Base-by-base conservation (phyloP, 2,888 invertebrate genomes). In the Dioctria linearis region DNA sequence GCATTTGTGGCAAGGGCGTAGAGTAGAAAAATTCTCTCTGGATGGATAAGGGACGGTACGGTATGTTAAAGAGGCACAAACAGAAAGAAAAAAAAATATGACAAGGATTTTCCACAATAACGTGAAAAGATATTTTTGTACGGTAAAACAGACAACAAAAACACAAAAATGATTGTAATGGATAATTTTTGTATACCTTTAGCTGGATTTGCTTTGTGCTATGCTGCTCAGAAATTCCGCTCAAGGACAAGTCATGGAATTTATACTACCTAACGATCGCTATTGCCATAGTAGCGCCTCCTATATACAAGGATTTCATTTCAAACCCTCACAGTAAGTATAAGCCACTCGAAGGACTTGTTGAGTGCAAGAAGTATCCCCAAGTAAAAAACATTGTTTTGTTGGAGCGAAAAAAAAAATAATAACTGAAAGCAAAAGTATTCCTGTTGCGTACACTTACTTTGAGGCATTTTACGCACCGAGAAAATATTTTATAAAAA, bases 321-420 rank as follows among this genome's bases (percentile, higher is more conserved):
- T 67, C 67, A 25, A 25, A 25, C 25, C 25, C 25, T 25, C 25
- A 25, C 25, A 25, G 25, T 25, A 25, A 25, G 25, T 25, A 25
- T 25, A 46, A 46, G 3, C 46, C 25, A 9, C 67, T 67, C 43
- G 67, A 67, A 43, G 40, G 67, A 67, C 67, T 67, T 49, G 67
- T 67, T 67, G 67, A 67, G 67, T 25, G 67, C 40, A 63, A 63
- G 63, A 63, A 63, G 11, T 65, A 25, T 25, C 5, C 46, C 43
- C 43, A 67, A 46, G 46, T 4, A 57, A 46, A 67, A 25, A 67
- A 67, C 43, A 42, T 25, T 25, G 25, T 46, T 46, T 46, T 46
- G 46, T 46, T 46, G 5, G 46, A 2, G 25, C 25, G 25, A 25
- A 25, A 25, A 25, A 25, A 25, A 25, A 25, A 25, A 25, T 8